phyloP scores from a whole-genome alignment of 2,113 vertebrate genomes.

The Gobio gobio region DNA sequence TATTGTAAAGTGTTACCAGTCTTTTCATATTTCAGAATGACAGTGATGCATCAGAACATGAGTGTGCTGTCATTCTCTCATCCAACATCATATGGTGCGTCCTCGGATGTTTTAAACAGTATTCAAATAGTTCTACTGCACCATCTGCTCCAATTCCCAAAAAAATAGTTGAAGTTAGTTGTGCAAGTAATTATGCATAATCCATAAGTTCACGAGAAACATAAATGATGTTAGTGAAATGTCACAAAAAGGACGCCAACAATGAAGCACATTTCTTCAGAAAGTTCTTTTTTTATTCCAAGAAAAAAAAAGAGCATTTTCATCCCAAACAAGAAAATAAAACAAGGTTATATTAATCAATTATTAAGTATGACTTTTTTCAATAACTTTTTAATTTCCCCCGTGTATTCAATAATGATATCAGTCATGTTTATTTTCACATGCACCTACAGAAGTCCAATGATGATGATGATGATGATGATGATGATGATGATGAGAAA shows the following conservation, averaged over 20 bases:
- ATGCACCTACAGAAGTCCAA: constrained; percentile 78
- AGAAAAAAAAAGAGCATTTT: constrained; percentile 77
- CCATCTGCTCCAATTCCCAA: too few relatives aligned
- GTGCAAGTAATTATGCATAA: not conserved
- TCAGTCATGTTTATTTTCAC: constrained; percentile 76
- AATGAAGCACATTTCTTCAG: constrained; percentile 65
- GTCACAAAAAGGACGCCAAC: constrained; percentile 36
- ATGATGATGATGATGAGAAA: constrained; percentile 59
- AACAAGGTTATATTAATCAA: constrained; percentile 84
- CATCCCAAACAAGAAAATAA: constrained; percentile 84
- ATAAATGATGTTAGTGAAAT: not conserved
- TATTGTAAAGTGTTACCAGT: too few relatives aligned
- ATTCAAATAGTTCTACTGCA: too few relatives aligned
- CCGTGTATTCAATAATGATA: constrained; percentile 73
- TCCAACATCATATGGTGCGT: too few relatives aligned
- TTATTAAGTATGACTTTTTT: constrained; percentile 78
- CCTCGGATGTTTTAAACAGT: too few relatives aligned
- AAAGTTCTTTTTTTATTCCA: constrained; percentile 81
- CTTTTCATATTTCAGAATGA: too few relatives aligned
- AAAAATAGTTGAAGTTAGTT: too few relatives aligned
- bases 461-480: constrained; percentile 51
- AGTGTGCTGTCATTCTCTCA: too few relatives aligned
- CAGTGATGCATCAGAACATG: too few relatives aligned
- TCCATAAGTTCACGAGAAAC: not conserved
- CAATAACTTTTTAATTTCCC: constrained; percentile 64